phyloP scores from a whole-genome alignment of 2,888 invertebrate species.

The Acholoe squamosa region DNA sequence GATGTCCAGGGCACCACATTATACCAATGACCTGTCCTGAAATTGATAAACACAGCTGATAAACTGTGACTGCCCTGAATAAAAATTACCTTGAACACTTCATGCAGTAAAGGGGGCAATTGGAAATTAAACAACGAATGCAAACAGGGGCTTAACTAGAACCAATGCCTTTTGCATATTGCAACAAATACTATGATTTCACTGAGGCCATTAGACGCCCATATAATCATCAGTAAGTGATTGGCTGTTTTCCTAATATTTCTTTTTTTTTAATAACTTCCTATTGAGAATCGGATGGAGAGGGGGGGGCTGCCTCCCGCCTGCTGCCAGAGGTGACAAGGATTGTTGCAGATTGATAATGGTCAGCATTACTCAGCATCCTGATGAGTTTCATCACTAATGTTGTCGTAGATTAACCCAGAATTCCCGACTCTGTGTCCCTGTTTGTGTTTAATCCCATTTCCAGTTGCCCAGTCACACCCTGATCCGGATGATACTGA shows the following conservation, averaged over 20 bases:
- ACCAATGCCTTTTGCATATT: too few relatives aligned
- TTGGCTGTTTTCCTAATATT: neutral
- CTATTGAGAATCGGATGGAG: too few relatives aligned
- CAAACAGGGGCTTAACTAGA: too few relatives aligned
- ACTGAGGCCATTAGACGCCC: neutral
- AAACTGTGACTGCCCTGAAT: too few relatives aligned
- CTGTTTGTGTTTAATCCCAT: conserved; percentile 38
- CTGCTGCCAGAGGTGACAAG: neutral
- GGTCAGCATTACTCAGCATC: neutral
- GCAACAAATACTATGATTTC: neutral
- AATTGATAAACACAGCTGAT: too few relatives aligned
- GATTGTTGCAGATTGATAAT: neutral
- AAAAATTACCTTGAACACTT: too few relatives aligned
- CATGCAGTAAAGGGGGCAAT: too few relatives aligned
- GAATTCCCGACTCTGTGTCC: neutral
- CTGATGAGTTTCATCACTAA: neutral
- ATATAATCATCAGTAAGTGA: conserved; percentile 17
- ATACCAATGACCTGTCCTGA: neutral
- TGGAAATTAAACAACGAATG: too few relatives aligned
- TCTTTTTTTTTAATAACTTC: too few relatives aligned
- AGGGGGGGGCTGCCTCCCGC: neutral
- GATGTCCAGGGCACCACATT: neutral
- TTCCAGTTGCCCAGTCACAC: conserved; percentile 12
- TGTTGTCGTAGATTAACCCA: conserved; percentile 23
- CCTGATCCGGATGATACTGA: neutral